Conservation (phyloP, 2,113 vertebrate species). For the Copsychus sechellarum region DNA sequence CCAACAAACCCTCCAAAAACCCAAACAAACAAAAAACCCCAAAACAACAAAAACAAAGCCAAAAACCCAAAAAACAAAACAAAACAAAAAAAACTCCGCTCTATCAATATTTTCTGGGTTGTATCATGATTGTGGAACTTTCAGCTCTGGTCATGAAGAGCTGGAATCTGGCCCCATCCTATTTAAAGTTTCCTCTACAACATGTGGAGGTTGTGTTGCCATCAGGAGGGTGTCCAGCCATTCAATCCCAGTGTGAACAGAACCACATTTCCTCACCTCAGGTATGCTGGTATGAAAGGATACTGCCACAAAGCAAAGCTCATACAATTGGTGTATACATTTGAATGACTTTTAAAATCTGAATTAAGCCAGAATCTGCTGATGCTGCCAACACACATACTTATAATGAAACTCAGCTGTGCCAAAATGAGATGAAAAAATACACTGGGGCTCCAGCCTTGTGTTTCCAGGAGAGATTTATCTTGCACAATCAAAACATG, state of each 20-base stretch:
- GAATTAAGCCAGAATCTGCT: neutral
- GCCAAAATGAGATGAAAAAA: neutral
- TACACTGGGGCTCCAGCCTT: neutral
- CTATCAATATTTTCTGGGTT: neutral
- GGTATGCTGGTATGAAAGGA: rapidly evolving
- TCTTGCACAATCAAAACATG: neutral
- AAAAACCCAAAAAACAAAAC: too few species aligned
- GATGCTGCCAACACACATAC: neutral
- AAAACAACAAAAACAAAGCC: neutral
- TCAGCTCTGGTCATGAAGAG: neutral
- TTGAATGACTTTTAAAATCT: neutral
- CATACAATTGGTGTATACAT: neutral
- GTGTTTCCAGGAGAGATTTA: neutral
- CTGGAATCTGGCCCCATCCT: neutral
- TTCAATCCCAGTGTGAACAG: neutral
- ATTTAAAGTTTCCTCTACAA: neutral
- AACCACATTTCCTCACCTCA: neutral
- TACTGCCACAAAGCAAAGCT: neutral
- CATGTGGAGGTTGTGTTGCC: rapidly evolving
- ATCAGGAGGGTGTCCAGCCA: neutral
- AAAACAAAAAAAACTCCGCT: rapidly evolving
- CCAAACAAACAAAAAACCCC: neutral
- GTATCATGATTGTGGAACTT: neutral
- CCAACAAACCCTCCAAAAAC: neutral
- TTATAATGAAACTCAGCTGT: neutral